Base-by-base conservation (phyloP, 2,113 vertebrate species). In the Lipophrys pholis region DNA sequence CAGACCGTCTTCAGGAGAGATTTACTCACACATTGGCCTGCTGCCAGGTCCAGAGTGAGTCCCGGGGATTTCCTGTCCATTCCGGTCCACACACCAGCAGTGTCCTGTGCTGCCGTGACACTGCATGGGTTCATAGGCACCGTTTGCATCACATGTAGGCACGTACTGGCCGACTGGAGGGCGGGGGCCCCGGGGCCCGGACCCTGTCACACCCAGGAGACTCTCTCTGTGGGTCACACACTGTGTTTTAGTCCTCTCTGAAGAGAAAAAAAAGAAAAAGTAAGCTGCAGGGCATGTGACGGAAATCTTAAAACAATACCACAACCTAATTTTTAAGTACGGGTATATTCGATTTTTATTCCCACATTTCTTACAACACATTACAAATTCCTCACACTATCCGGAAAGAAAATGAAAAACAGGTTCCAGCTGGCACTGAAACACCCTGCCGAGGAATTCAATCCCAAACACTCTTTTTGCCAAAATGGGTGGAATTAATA, bases 71-170 rank as follows among this genome's bases (percentile, higher is more conserved):
- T 99, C 96, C 1, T 93, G 94, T 38, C 97, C 97, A 0, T 93
- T 87, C 0, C 87, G 83, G 67, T 97, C 94, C 83, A 98, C 96
- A 0, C 97, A 99, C 97, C 97, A 99, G 68, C 97, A 99, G 59
- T 96, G 91, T 0, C 95, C 95, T 0, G 78, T 91, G 91, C 91
- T 87, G 48, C 78, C 36, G 1, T 97, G 96, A 85, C 97, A 99
- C 87, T 99, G 97, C 11, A 90, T 93, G 41, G 97, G 93, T 3
- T 80, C 53, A 1, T 96, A 99, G 52, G 92, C 91, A 0, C 97
- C 97, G 0, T 94, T 90, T 7, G 92, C 90, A 5, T 97, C 96
- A 70, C 97, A 99, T 12, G 92, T 76, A 0, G 97, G 97, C 62
- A 98, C 56, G 54, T 93, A 96, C 10, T 93, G 89, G 10, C 92